These are phyloP conservation scores for Lasioglossum figueresi DNA, from an alignment of 2,888 invertebrate genomes.

Conservation along the genomic window DNA sequence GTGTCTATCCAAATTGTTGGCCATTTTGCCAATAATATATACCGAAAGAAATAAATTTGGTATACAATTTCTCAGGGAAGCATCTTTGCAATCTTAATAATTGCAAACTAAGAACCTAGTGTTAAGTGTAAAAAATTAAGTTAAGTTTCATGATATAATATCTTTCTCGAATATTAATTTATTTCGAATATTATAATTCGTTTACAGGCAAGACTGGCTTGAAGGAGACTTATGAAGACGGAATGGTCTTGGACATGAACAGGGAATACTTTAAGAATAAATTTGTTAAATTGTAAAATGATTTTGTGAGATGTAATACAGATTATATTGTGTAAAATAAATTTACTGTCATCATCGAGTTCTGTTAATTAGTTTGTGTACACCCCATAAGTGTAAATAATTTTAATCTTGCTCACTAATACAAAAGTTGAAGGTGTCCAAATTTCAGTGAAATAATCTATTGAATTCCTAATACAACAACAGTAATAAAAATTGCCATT, in stretches of 20 bases:
- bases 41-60: too few species aligned
- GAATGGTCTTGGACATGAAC: background rate
- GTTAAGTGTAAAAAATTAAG: too few species aligned
- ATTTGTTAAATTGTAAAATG: background rate
- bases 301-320: background rate
- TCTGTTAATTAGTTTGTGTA: background rate
- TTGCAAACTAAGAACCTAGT: too few species aligned
- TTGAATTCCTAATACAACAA: background rate
- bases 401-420: background rate
- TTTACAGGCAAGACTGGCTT: conserved; percentile 54
- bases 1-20: too few species aligned
- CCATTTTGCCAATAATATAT: too few species aligned
- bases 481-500: background rate
- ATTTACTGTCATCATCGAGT: background rate
- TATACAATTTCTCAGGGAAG: too few species aligned
- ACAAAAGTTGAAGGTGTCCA: background rate
- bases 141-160: background rate
- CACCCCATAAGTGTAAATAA: background rate
- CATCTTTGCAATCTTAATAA: too few species aligned
- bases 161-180: background rate
- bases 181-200: background rate
- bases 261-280: background rate
- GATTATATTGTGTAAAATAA: background rate
- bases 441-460: background rate
- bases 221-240: background rate